phyloP scores from a whole-genome alignment of 1,140 invertebrate species.

The Calycopis cecrops region DNA sequence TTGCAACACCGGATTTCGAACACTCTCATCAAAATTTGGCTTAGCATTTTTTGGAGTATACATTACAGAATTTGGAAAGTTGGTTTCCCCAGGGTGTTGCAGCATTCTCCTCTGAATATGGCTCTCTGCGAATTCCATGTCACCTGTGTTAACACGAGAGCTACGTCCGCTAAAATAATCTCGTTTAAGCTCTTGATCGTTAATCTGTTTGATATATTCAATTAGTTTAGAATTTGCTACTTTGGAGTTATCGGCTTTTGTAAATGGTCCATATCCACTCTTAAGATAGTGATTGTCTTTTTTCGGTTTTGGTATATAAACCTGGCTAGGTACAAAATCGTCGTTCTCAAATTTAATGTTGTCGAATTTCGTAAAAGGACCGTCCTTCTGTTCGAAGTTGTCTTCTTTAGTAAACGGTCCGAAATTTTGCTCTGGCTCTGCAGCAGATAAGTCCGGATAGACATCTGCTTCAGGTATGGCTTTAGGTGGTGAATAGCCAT shows the following conservation, averaged over 20 bases:
- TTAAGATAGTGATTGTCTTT: constrained; percentile 62
- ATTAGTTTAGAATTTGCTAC: constrained; percentile 76
- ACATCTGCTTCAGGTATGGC: constrained; percentile 75
- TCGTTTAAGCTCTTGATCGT: constrained; percentile 76
- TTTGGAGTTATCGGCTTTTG: constrained; percentile 76
- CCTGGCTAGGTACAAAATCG: constrained; percentile 49
- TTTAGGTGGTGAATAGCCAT: constrained; percentile 79
- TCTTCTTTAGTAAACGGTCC: constrained; percentile 72
- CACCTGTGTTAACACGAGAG: constrained; percentile 66
- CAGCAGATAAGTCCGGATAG: constrained; percentile 63
- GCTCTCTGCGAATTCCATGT: constrained; percentile 65
- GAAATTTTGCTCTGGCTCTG: constrained; percentile 54
- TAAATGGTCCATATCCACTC: constrained; percentile 75
- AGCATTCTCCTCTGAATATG: constrained; percentile 82
- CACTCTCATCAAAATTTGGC: constrained; percentile 79
- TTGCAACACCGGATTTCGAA: constrained; percentile 82
- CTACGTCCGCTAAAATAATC: constrained; percentile 75
- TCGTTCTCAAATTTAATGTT: constrained; percentile 62
- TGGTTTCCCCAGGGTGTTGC: constrained; percentile 78
- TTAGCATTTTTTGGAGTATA: constrained; percentile 76
- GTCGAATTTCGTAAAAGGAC: constrained; percentile 71
- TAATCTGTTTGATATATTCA: constrained; percentile 80
- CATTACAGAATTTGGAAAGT: constrained; percentile 78
- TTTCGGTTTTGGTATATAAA: constrained; percentile 59
- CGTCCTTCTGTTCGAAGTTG: constrained; percentile 67